phyloP scores from a whole-genome alignment of 2,113 vertebrate genomes.

The Neoarius graeffei region DNA sequence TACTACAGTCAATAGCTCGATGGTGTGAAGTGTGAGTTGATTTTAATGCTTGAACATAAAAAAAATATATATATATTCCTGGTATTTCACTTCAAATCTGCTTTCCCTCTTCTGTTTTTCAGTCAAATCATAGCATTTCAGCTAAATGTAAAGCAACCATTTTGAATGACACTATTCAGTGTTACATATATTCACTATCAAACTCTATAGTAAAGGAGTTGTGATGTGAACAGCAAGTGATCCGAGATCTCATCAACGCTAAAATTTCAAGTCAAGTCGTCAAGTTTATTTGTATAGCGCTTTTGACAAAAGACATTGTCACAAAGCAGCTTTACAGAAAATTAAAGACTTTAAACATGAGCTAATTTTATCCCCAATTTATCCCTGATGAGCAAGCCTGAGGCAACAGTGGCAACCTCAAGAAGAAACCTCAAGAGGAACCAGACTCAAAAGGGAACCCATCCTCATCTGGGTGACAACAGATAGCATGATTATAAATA shows the following conservation, averaged over 20 bases:
- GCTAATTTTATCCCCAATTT: too few relatives aligned
- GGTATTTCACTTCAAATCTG: not conserved
- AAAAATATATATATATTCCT: not conserved
- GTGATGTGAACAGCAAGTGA: not conserved
- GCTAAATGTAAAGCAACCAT: not conserved
- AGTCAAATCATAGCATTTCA: not conserved
- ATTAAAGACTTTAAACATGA: too few relatives aligned
- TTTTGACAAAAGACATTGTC: too few relatives aligned
- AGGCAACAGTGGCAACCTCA: too few relatives aligned
- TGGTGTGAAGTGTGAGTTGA: not conserved
- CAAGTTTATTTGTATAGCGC: too few relatives aligned
- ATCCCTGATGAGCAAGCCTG: too few relatives aligned
- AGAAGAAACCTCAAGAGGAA: too few relatives aligned
- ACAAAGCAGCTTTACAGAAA: too few relatives aligned
- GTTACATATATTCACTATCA: not conserved
- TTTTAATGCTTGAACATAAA: not conserved
- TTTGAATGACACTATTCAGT: not conserved
- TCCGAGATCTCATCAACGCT: not conserved
- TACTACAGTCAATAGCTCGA: not conserved
- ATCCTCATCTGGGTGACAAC: too few relatives aligned
- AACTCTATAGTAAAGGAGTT: not conserved
- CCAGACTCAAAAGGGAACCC: too few relatives aligned
- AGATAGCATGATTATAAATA: too few relatives aligned
- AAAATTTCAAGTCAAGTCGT: not conserved
- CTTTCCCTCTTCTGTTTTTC: not conserved